Percentiles rank a stretch among this genome's conserved stretches.
phyloP scores from a whole-genome alignment of 2,113 vertebrate genomes.

The Emydura subglobosa region DNA sequence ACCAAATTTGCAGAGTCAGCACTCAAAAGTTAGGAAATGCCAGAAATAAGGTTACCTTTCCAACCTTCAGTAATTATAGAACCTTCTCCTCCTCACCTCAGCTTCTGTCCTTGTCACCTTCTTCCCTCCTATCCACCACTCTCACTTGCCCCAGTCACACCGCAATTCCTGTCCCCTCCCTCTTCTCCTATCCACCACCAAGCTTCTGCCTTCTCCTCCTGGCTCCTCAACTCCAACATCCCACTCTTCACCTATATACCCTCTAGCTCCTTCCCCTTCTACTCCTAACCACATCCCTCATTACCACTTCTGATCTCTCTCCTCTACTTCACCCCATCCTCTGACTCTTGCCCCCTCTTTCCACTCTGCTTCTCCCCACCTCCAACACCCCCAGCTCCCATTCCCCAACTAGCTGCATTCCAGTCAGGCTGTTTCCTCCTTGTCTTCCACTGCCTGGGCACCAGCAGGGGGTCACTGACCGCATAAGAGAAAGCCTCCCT shows the following conservation, averaged over 20 bases:
- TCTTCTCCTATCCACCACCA: not conserved
- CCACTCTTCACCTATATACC: not conserved
- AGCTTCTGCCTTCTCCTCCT: not conserved
- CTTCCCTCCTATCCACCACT: not conserved
- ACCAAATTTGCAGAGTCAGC: not conserved
- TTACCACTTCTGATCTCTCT: not conserved
- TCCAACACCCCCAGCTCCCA: not conserved
- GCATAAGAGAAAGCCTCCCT: not conserved
- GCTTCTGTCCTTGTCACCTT: not conserved
- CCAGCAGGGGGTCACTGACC: not conserved
- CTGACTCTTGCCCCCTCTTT: not conserved
- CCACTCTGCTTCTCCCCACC: not conserved
- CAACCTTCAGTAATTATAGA: not conserved
- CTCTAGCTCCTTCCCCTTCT: not conserved
- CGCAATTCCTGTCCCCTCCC: no score
- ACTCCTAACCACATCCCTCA: not conserved
- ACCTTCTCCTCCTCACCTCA: not conserved
- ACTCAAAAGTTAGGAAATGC: not conserved
- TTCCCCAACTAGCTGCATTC: not conserved
- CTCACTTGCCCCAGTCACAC: not conserved
- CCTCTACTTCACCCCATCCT: not conserved
- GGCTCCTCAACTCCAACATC: no score
- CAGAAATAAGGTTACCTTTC: not conserved
- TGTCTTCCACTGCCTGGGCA: not conserved
- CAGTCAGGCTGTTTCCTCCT: not conserved